These are phyloP conservation scores for Gallirallus australis DNA, from an alignment of 2,797 vertebrate genomes.

Conservation along the genomic window DNA sequence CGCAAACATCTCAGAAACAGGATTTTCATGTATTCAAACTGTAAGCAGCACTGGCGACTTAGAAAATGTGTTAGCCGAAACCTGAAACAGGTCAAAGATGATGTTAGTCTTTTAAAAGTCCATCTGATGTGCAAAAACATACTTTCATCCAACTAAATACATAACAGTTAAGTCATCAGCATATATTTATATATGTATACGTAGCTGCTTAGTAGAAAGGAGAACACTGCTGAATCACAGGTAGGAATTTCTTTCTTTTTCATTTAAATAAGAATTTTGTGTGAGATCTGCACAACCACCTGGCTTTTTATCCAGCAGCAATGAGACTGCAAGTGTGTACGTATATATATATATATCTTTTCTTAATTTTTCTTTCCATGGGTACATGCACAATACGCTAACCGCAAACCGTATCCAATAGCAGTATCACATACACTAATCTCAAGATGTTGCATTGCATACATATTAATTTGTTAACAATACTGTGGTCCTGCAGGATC, in stretches of 20 bases:
- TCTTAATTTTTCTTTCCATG: background rate
- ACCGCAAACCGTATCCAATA: slow-evolving; percentile 77
- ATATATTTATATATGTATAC: slow-evolving; percentile 84
- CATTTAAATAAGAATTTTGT: slow-evolving; percentile 52
- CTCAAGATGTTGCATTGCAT: slow-evolving; percentile 76
- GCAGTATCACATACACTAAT: slow-evolving; percentile 73
- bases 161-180: slow-evolving; percentile 75
- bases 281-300: background rate
- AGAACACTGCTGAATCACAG: slow-evolving; percentile 18
- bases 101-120: slow-evolving; percentile 87
- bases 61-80: slow-evolving; percentile 97
- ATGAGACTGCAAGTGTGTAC: slow-evolving; percentile 73
- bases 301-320: slow-evolving; percentile 36
- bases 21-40: slow-evolving; percentile 95
- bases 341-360: slow-evolving; percentile 77
- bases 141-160: slow-evolving; percentile 78
- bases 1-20: slow-evolving; percentile 98
- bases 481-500: slow-evolving; percentile 47
- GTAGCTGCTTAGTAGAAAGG: slow-evolving; percentile 48
- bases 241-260: slow-evolving; percentile 50
- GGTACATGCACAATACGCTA: slow-evolving; percentile 80
- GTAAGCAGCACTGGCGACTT: slow-evolving; percentile 95
- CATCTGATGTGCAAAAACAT: slow-evolving; percentile 79
- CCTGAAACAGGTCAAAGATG: slow-evolving; percentile 97
- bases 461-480: slow-evolving; percentile 70